phyloP scores from a whole-genome alignment of 2,113 vertebrate species.

The Alligator sinensis region DNA sequence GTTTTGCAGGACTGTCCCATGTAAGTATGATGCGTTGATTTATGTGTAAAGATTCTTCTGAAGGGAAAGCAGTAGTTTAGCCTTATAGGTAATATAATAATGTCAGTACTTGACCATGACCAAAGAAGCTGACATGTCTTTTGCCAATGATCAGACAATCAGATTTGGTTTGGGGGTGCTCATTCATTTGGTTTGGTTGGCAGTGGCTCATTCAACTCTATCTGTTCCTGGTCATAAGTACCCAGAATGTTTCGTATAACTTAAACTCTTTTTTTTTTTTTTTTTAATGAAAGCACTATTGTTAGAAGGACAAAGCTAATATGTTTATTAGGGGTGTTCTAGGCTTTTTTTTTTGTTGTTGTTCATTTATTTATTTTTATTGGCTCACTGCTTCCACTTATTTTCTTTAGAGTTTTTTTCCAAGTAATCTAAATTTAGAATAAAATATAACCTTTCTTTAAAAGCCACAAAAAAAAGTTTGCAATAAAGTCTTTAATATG shows the following conservation, averaged over 20 bases:
- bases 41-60: background rate
- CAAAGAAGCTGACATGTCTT: background rate
- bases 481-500: background rate
- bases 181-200: no score
- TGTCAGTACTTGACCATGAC: background rate
- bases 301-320: background rate
- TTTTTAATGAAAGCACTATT: background rate
- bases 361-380: background rate
- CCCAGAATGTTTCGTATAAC: background rate
- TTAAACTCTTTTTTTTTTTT: background rate
- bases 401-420: background rate
- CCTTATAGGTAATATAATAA: background rate
- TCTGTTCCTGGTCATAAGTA: background rate
- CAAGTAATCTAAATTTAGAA: background rate
- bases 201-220: background rate
- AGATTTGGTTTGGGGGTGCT: background rate
- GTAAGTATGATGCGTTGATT: background rate
- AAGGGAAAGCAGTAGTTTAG: background rate
- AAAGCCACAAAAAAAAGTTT: background rate
- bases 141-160: background rate
- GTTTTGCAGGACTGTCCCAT: background rate
- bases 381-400: background rate
- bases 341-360: rapidly evolving
- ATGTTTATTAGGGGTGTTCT: background rate
- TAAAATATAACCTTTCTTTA: background rate